Conservation (phyloP, 1,140 invertebrate species). For the Muscidifurax raptorellus region DNA sequence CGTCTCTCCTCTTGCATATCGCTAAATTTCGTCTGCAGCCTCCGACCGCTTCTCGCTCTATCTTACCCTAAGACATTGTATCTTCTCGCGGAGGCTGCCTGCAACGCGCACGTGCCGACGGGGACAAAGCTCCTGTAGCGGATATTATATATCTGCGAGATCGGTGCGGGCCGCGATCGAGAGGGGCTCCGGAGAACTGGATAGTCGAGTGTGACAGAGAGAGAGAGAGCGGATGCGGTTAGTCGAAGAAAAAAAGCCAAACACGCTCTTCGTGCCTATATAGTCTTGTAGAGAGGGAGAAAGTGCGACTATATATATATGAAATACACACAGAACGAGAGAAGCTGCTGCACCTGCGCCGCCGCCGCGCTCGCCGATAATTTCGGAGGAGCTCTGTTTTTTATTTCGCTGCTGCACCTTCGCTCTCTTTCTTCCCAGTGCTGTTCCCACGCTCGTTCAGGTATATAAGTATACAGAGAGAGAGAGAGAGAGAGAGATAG, state of each 20-base stretch:
- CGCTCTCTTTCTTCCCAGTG: neutral
- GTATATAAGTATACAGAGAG: neutral
- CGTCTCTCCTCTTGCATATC: slow-evolving; percentile 6
- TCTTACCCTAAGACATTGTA: too few relatives aligned
- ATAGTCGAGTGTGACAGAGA: neutral
- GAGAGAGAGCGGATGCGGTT: neutral
- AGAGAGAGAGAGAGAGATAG: too few relatives aligned
- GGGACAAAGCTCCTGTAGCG: neutral
- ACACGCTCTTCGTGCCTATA: neutral
- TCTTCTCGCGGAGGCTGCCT: slow-evolving; percentile 17
- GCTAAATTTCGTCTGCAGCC: neutral
- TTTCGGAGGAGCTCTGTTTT: neutral
- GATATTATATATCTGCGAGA: neutral
- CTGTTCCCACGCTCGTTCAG: slow-evolving; percentile 7
- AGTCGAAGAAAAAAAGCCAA: neutral
- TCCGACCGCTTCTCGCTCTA: slow-evolving; percentile 27
- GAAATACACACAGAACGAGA: neutral
- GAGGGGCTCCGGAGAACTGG: neutral
- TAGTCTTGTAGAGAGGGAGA: neutral
- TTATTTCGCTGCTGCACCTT: neutral
- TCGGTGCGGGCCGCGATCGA: neutral
- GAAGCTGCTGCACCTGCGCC: neutral
- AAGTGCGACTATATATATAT: neutral
- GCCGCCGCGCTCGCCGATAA: neutral
- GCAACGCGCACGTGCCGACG: neutral